These are phyloP conservation scores for Xenopus petersii DNA, from an alignment of 2,797 vertebrate genomes.

Conservation along the genomic window DNA sequence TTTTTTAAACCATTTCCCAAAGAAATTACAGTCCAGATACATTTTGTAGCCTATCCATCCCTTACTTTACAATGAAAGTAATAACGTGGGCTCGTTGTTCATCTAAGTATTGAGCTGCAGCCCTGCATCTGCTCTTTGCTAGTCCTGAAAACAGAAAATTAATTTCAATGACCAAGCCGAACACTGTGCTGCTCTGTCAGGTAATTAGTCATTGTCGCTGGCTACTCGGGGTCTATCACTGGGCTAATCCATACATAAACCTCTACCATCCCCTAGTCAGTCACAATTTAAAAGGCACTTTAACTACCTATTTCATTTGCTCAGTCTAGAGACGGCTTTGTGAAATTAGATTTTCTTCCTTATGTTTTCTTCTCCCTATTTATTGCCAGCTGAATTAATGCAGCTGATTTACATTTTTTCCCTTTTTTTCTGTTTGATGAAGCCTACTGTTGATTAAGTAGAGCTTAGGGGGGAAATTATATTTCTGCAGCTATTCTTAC, in stretches of 20 bases:
- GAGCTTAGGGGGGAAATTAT: slow-evolving; percentile 59
- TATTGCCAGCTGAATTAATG: slow-evolving; percentile 66
- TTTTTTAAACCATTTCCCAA: slow-evolving; percentile 37
- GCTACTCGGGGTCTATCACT: slow-evolving; percentile 79
- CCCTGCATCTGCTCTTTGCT: slow-evolving; percentile 75
- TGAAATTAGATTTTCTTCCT: slow-evolving; percentile 53
- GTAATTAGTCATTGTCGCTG: slow-evolving; percentile 90
- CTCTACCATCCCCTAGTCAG: slow-evolving; percentile 66
- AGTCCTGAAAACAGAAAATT: slow-evolving; percentile 79
- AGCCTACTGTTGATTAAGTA: slow-evolving; percentile 71
- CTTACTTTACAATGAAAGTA: slow-evolving; percentile 65
- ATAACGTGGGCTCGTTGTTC: slow-evolving; percentile 78
- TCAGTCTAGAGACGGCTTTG: slow-evolving; percentile 51
- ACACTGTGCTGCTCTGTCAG: slow-evolving; percentile 82
- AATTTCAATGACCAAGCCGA: slow-evolving; percentile 88
- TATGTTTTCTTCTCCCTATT: slow-evolving; percentile 60
- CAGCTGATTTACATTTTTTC: slow-evolving; percentile 66
- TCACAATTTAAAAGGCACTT: slow-evolving; percentile 66
- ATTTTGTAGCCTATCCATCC: slow-evolving; percentile 73
- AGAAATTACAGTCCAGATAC: slow-evolving; percentile 65
- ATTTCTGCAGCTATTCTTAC: slow-evolving; percentile 62
- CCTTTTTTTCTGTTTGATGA: slow-evolving; percentile 63
- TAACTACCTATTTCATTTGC: slow-evolving; percentile 65
- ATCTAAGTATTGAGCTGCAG: slow-evolving; percentile 81
- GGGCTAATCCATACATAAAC: slow-evolving; percentile 87